Evolutionary conservation across 2,797 vertebrate genomes (phyloP), one percentile per base, ranked within the genome.

Genomic region (Xenops minutus): DNA sequence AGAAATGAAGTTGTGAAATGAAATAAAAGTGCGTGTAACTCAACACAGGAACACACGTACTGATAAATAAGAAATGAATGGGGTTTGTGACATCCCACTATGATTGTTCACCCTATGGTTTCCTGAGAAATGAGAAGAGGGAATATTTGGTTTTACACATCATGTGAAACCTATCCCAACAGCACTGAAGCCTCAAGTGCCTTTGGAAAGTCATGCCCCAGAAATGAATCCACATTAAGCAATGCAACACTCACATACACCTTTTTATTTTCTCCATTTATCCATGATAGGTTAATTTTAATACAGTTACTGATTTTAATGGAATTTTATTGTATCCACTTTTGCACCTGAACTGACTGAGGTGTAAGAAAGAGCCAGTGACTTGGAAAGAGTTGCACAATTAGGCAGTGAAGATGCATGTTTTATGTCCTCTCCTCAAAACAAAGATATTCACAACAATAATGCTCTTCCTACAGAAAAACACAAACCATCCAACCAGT

Each of bases 1-100:
- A 37, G 88, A 90, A 67, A 94, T 1, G 7, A 67, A 89, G 7
- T 12, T 61, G 10, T 56, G 21, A 81, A 94, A 95, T 72, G 9
- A 95, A 93, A 95, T 59, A 81, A 59, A 87, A 63, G 7, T 76
- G 24, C 14, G 15, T 68, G 29, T 76, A 88, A 94, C 56, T 84
- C 64, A 89, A 20, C 55, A 58, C 15, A 91, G 54, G 39, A 95
- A 61, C 29, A 55, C 29, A 54, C 0, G 0, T 12, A 67, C 6
- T 39, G 29, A 91, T 55, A 89, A 96, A 94, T 85, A 95, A 92
- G 63, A 81, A 95, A 86, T 39, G 27, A 68, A 68, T 66, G 7
- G 9, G 32, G n/a, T 12, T 41, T 95, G 54, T 72, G 62, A 26
- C 23, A 81, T 82, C 81, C 49, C 7, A 14, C 48, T 85, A 32